Evolutionary conservation across 2,888 invertebrate genomes (phyloP).

Genomic region (Hyalella azteca): DNA sequence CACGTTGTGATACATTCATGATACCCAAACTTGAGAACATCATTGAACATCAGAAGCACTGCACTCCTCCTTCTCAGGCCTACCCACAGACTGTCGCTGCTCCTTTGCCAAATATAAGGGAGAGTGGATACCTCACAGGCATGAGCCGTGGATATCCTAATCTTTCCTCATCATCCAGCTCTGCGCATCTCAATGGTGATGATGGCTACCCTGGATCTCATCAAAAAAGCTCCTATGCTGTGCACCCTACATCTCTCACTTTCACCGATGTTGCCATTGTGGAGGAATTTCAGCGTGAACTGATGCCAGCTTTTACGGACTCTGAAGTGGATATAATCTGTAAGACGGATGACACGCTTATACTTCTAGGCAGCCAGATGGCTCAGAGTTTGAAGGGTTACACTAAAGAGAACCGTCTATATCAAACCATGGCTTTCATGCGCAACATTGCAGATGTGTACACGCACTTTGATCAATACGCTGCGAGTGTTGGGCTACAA

Average conservation of each 20-base stretch:
- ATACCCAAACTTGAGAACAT: constrained; percentile 6
- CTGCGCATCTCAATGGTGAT: neutral
- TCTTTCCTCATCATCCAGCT: neutral
- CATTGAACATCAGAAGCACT: constrained; percentile 26
- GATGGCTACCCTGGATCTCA: constrained; percentile 6
- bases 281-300: constrained; percentile 5
- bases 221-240: constrained; percentile 16
- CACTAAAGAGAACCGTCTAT: constrained; percentile 11
- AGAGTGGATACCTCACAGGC: neutral
- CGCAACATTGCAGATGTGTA: constrained; percentile 24
- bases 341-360: constrained; percentile 17
- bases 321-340: constrained; percentile 23
- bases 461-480: constrained; percentile 22
- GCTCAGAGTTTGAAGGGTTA: neutral
- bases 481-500: constrained; percentile 11
- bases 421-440: constrained; percentile 26
- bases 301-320: constrained; percentile 18
- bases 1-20: neutral
- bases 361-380: constrained; percentile 16
- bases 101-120: neutral
- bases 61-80: neutral
- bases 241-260: constrained; percentile 14
- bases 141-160: constrained; percentile 15
- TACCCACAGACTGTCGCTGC: neutral
- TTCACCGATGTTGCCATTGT: constrained; percentile 1